Percentiles rank a stretch among this genome's conserved stretches.
These are phyloP conservation scores for Watsonalla cultraria DNA, from an alignment of 2,888 invertebrate genomes.

Conservation along the genomic window DNA sequence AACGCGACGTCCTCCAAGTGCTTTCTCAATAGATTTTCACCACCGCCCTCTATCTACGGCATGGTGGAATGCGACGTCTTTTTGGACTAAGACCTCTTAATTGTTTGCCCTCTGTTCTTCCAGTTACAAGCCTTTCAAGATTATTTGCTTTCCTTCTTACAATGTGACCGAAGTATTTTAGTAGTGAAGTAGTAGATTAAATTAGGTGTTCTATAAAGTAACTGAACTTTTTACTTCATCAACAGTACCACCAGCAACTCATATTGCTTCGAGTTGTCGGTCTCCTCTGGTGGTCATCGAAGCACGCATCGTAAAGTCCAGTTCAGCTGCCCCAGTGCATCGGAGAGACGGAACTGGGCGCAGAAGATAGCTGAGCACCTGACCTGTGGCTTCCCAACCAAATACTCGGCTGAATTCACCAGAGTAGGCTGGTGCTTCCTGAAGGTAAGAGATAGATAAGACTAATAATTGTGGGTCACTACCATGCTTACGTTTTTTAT, in stretches of 20 bases:
- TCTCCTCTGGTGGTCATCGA: conserved; percentile 50
- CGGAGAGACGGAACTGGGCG: conserved; percentile 83
- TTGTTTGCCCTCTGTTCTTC: no score
- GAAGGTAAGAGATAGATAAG: conserved; percentile 65
- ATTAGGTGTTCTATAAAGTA: no score
- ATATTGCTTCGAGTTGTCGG: conserved; percentile 81
- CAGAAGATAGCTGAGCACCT: conserved; percentile 87
- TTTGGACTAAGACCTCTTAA: no score
- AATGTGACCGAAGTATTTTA: no score
- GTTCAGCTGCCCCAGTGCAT: conserved; percentile 75
- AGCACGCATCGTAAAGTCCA: conserved; percentile 70
- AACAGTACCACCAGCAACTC: conserved; percentile 75
- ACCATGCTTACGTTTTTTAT: no score
- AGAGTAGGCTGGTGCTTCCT: conserved; percentile 91
- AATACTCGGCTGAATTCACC: conserved; percentile 84
- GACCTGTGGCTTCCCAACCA: conserved; percentile 80
- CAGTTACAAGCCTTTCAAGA: no score
- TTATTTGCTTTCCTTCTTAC: no score
- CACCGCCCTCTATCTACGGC: no score
- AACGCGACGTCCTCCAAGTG: no score
- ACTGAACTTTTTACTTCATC: conserved; percentile 7
- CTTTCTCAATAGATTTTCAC: no score
- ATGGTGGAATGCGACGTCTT: no score
- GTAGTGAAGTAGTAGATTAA: no score
- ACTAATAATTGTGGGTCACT: not conserved